phyloP scores from a whole-genome alignment of 1,140 invertebrate genomes.

The Heliconius hermathena region DNA sequence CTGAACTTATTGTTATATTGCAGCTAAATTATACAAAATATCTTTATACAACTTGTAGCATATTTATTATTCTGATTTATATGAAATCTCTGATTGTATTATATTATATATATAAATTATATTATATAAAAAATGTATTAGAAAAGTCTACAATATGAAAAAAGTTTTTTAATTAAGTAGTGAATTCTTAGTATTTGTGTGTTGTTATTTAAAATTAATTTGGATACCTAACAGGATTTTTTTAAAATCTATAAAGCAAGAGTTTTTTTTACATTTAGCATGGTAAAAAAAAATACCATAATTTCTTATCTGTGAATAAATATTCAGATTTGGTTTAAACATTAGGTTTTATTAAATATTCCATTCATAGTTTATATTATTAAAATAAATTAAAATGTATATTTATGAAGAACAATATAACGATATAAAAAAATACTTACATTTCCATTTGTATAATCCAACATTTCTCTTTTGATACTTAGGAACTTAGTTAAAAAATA shows the following conservation, averaged over 20 bases:
- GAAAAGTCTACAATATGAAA: conserved; percentile 1
- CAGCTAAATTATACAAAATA: no score
- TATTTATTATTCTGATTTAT: no score
- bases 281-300: no score
- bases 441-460: background rate
- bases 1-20: no score
- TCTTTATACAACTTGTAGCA: no score
- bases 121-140: background rate
- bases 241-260: background rate
- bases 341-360: no score
- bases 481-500: background rate
- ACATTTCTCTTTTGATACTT: conserved; percentile 8
- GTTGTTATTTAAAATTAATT: background rate
- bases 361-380: background rate
- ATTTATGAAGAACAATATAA: no score
- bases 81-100: no score
- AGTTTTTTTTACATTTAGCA: no score
- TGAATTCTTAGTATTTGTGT: background rate
- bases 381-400: background rate
- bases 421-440: conserved; percentile 1
- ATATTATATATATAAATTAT: no score
- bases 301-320: no score
- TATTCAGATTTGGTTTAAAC: no score
- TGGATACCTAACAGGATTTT: background rate
- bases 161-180: background rate